Conservation (phyloP, 2,888 invertebrate species). For the Meiosimyza decipiens region DNA sequence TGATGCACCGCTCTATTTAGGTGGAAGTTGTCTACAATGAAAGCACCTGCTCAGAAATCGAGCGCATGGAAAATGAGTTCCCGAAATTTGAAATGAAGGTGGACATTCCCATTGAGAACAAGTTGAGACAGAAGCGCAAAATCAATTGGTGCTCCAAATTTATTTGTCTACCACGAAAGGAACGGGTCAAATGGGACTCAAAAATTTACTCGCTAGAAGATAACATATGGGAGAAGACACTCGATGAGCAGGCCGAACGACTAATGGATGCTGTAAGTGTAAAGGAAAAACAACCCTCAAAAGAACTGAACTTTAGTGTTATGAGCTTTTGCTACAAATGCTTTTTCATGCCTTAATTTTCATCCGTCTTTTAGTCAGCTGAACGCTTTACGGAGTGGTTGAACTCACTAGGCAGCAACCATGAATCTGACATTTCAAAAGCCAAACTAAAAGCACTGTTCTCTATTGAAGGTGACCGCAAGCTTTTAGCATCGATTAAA, state of each 20-base stretch:
- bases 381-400: conserved; percentile 64
- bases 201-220: conserved; percentile 58
- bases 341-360: not conserved
- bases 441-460: conserved; percentile 63
- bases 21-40: conserved; percentile 51
- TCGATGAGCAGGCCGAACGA: conserved; percentile 65
- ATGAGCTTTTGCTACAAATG: too few species aligned
- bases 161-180: conserved; percentile 54
- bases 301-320: not conserved
- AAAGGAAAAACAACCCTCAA: not conserved
- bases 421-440: conserved; percentile 58
- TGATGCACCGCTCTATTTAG: conserved; percentile 20
- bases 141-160: conserved; percentile 61
- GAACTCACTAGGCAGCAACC: conserved; percentile 58
- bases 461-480: conserved; percentile 62
- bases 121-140: conserved; percentile 45
- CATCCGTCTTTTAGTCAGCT: conserved; percentile 52
- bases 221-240: conserved; percentile 52
- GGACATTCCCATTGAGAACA: conserved; percentile 52
- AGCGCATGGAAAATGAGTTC: conserved; percentile 57
- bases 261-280: conserved; percentile 63
- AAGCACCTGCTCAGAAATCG: conserved; percentile 60
- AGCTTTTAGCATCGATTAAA: conserved; percentile 59
- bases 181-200: conserved; percentile 63
- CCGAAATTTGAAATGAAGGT: conserved; percentile 55